Base-by-base conservation (phyloP, 2,888 invertebrate species). In the Ophion obscuratus region DNA sequence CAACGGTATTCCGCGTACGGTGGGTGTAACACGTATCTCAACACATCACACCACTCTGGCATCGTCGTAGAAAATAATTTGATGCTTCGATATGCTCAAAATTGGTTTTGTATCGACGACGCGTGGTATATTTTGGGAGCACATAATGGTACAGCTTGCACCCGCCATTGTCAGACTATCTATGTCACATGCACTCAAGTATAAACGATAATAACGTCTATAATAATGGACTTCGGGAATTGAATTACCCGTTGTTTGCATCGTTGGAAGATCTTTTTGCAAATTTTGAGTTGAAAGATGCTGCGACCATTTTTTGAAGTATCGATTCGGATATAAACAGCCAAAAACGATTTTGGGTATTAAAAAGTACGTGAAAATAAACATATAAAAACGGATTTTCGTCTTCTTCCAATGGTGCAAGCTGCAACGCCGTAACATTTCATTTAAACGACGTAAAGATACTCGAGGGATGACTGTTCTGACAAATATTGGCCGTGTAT, bases 1-100 rank as follows among this genome's bases (percentile, higher is more conserved):
- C 84, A 87, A 86, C 84, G 82, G 86, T 83, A 86, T 80, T 79
- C 66, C 44, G 75, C 24, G 83, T 87, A 84, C 61, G 59, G n/a
- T 53, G 44, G 47, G 78, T 68, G 85, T 75, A 81, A 83, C 64
- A 77, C 76, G 61, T 84, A 67, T 74, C 44, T 73, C 57, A 71
- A 68, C 75, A 73, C 53, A 59, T 36, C 20, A 83, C 53, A 64
- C 24, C 66, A 84, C 24, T 31, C 44, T 66, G 47, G 20, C 20
- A 61, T 47, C 53, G 2, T 78, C 64, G 53, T 67, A 59, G 62
- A 47, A 71, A 62, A 77, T 77, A 78, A 78, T 78, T 81, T 83
- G 81, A 77, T 53, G 74, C 73, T 66, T 57, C 47, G 36, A 24
- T 68, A 80, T 24, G 68, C 44, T 68, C 66, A 76, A 27, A 59